Percentiles rank a stretch among this genome's conserved stretches.
phyloP scores from a whole-genome alignment of 2,888 invertebrate species.

The Acleris laterana region DNA sequence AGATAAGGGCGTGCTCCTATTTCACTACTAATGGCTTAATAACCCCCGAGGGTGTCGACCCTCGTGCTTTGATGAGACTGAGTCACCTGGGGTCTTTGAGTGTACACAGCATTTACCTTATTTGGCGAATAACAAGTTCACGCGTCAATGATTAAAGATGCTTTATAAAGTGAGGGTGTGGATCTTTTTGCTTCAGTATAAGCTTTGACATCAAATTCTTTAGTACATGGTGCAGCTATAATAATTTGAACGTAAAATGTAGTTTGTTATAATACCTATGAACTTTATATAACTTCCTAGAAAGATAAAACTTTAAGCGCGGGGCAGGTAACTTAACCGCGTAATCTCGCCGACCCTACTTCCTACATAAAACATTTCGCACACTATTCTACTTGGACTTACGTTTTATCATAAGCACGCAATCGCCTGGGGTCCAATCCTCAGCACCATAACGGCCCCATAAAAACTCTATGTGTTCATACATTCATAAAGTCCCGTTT shows the following conservation, averaged over 20 bases:
- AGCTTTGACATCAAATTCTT: no score
- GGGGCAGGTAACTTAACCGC: conserved; percentile 17
- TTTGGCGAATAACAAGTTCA: conserved; percentile 7
- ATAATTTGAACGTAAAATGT: no score
- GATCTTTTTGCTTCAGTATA: no score
- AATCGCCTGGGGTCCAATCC: conserved; percentile 50
- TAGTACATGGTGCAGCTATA: no score
- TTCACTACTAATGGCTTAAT: conserved; percentile 74
- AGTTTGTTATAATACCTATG: not conserved
- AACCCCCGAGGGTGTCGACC: conserved; percentile 57
- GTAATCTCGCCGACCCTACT: conserved; percentile 28
- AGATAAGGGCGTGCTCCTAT: conserved; percentile 67
- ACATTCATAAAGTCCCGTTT: conserved; percentile 57
- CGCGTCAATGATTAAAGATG: not conserved
- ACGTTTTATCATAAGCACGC: conserved; percentile 46
- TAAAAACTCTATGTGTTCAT: conserved; percentile 62
- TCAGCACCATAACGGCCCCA: conserved; percentile 56
- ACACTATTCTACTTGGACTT: conserved; percentile 44
- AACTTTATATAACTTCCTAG: not conserved
- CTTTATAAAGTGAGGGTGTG: not conserved
- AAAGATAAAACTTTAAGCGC: conserved; percentile 19
- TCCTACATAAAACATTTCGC: conserved; percentile 47
- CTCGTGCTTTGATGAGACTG: conserved; percentile 27
- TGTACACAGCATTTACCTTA: conserved; percentile 15
- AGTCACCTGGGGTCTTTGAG: conserved; percentile 31